Base-by-base conservation (phyloP, 2,888 invertebrate species). In the Dryomyza anilis region DNA sequence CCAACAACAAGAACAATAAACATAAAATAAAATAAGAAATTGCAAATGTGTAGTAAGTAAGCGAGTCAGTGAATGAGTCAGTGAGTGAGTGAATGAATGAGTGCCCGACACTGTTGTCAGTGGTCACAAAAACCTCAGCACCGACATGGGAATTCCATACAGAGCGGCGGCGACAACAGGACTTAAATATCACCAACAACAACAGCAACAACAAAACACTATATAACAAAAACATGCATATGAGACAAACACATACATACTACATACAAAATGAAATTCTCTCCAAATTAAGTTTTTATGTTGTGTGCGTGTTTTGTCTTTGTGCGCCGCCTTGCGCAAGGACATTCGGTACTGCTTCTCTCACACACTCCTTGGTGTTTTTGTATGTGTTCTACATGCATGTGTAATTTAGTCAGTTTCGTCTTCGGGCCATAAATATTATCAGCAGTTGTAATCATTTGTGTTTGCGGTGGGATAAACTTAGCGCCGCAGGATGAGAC, bases 221-320 rank as follows among this genome's bases (percentile, higher is more conserved):
- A 39, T 39, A 3, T n/a, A 39, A n/a, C 39, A 39, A 39, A n/a
- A n/a, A n/a, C n/a, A n/a, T n/a, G n/a, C n/a, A n/a, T n/a, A n/a
- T n/a, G n/a, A n/a, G 39, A 39, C 8, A 39, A 12, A 5, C 33
- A 33, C 33, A 33, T 33, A 33, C 33, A 8, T 12, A 33, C 33
- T 33, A 39, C 39, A 39, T 7, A 39, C 7, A n/a, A 48, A 48
- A 48, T 48, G 23, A 21, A 48, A 48, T 21, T 12, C 46, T 21
- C 21, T 48, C 23, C 10, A 48, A 21, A 50, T 50, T 50, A 50
- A 50, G 50, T 50, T 50, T 50, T 50, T 25, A 50, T 50, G 50
- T 50, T 50, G 50, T 50, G 50, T 50, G 50, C 50, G 50, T 50
- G 50, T 14, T 25, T 50, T 50, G 25, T 50, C 50, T 50, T 50